These are phyloP conservation scores for Drosophila pseudoobscura DNA, from an alignment of 1,140 invertebrate genomes.

Conservation along the genomic window DNA sequence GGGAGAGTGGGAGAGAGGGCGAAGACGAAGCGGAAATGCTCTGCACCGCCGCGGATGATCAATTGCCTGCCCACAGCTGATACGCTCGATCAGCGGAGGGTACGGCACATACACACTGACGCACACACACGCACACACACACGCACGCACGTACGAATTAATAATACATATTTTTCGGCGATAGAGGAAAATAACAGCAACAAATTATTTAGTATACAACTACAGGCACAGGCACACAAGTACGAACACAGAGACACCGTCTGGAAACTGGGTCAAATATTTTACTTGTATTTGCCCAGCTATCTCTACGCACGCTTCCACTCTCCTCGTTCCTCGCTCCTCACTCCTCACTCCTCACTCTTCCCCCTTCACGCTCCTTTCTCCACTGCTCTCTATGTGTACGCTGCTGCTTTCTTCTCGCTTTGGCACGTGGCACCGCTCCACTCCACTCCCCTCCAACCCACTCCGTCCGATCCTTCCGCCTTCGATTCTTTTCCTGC, in stretches of 20 bases:
- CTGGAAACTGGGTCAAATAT: conserved; percentile 76
- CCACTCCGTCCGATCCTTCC: too few species aligned
- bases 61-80: background rate
- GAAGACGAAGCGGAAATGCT: conserved; percentile 15
- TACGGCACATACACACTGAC: background rate
- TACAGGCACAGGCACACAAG: conserved; percentile 13
- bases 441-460: background rate
- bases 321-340: conserved; percentile 4
- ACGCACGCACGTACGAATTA: conserved; percentile 14
- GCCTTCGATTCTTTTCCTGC: too few species aligned
- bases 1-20: background rate
- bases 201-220: conserved; percentile 27
- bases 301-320: conserved; percentile 27
- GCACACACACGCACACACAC: conserved; percentile 5
- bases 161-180: conserved; percentile 49
- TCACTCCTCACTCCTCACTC: background rate
- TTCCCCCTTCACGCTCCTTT: background rate
- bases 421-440: too few species aligned
- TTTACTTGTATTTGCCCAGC: conserved; percentile 68
- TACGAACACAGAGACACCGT: conserved; percentile 37
- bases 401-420: background rate
- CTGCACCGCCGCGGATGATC: background rate
- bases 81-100: conserved; percentile 10
- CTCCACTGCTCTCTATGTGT: background rate
- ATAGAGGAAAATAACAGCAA: conserved; percentile 38